These are phyloP conservation scores for Caiman crocodilus DNA, from an alignment of 2,797 vertebrate species.

Conservation along the genomic window DNA sequence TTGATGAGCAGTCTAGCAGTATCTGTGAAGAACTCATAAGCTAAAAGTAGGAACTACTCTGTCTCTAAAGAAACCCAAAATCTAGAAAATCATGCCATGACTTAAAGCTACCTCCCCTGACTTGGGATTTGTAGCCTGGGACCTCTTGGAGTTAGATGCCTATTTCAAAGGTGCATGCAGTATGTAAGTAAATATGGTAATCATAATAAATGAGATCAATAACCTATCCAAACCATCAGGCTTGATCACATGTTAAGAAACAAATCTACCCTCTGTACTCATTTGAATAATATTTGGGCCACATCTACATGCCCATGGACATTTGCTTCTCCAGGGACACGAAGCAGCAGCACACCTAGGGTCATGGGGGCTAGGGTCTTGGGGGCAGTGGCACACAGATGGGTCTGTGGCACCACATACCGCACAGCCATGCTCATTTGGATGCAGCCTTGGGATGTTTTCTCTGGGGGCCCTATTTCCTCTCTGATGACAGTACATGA, in stretches of 20 bases:
- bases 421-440: neutral
- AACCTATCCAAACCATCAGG: neutral
- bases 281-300: neutral
- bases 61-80: neutral
- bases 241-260: neutral
- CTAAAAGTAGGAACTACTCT: neutral
- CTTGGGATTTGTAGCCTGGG: no score
- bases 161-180: no score
- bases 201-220: neutral
- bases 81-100: no score
- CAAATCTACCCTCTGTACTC: neutral
- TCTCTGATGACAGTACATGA: neutral
- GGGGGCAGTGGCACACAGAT: no score
- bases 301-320: no score
- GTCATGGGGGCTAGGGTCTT: no score
- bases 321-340: no score
- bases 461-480: neutral
- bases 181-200: neutral
- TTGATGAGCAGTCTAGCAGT: neutral
- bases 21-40: neutral
- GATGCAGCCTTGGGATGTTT: rapidly evolving
- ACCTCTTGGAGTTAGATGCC: no score
- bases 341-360: no score
- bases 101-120: no score
- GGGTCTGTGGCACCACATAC: no score